Evolutionary conservation across 1,140 invertebrate species (phyloP).

Genomic region (Aphaenogaster rudis): DNA sequence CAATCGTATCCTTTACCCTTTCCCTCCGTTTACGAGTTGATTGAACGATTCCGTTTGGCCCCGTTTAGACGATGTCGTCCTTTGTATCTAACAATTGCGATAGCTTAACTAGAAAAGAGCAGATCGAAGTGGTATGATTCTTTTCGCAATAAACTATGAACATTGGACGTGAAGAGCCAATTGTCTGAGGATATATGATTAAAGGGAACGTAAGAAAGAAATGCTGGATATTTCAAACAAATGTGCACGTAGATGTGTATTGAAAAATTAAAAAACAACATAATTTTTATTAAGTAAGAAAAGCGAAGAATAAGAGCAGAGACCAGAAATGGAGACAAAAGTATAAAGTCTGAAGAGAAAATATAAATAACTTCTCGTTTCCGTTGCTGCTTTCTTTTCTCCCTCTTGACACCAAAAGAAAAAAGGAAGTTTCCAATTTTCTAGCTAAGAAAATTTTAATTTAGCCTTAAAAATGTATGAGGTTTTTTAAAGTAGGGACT

Average conservation of each 20-base stretch:
- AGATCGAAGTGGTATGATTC: background rate
- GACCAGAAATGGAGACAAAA: background rate
- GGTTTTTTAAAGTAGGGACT: no score
- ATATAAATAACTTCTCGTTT: background rate
- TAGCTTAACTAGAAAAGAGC: constrained; percentile 41
- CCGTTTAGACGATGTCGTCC: background rate
- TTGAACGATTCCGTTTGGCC: background rate
- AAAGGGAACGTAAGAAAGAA: background rate
- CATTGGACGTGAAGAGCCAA: background rate
- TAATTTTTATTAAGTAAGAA: background rate
- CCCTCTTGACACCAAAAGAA: background rate
- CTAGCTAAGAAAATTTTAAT: background rate
- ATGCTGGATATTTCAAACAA: background rate
- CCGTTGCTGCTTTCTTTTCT: background rate
- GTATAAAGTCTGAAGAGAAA: background rate
- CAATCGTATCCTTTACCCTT: constrained; percentile 11
- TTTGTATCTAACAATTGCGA: constrained; percentile 25
- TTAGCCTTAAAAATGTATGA: background rate
- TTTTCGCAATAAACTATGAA: constrained; percentile 18
- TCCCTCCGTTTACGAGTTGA: constrained; percentile 19
- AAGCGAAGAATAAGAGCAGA: background rate
- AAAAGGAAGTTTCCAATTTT: background rate
- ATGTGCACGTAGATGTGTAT: background rate
- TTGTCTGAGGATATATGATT: constrained; percentile 10
- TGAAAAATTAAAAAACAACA: background rate